Evolutionary conservation across 1,140 invertebrate species (phyloP), one percentile per base, ranked within the genome.

Genomic region (Halyomorpha halys): DNA sequence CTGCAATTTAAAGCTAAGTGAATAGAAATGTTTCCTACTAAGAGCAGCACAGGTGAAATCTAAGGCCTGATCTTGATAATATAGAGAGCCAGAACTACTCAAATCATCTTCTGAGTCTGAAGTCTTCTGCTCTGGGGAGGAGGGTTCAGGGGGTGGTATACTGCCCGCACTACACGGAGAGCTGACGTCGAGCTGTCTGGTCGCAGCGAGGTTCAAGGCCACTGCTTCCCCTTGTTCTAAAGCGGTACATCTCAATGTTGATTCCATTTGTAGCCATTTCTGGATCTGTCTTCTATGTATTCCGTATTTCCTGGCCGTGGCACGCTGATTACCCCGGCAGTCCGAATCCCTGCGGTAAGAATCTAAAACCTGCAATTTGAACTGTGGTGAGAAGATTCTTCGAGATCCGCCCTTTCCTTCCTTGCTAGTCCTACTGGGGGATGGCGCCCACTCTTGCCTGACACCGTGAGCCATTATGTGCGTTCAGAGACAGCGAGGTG

Each of bases 211-310:
- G 76, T 77, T 79, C 76, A 78, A 77, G 76, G 76, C 74, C 74
- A 76, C 71, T 71, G 66, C 67, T 62, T 59, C 68, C 69, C 64
- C 63, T 63, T 61, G 59, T 34, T 64, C 66, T 53, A 69, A 62
- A 18, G 69, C 70, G 9, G 68, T 66, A 53, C 53, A 19, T 23
- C 53, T 56, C 44, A 91, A 74, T 70, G 83, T 83, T 39, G 81
- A 81, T 73, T 91, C 87, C 68, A 85, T 86, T 74, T 90, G 89
- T 62, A 92, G 73, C 89, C 89, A 92, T 78, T 92, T 91, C 74
- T 91, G 89, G 62, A 92, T 90, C 73, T 91, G 89, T 27, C 89
- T 78, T 15, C 89, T 79, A 72, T 91, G 89, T 60, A 91, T 91
- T 18, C 86, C 86, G 72, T 90, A 91, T 74, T 92, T 91, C 65